Evolutionary conservation across 2,113 vertebrate genomes (phyloP).

Genomic region (Etheostoma cragini): DNA sequence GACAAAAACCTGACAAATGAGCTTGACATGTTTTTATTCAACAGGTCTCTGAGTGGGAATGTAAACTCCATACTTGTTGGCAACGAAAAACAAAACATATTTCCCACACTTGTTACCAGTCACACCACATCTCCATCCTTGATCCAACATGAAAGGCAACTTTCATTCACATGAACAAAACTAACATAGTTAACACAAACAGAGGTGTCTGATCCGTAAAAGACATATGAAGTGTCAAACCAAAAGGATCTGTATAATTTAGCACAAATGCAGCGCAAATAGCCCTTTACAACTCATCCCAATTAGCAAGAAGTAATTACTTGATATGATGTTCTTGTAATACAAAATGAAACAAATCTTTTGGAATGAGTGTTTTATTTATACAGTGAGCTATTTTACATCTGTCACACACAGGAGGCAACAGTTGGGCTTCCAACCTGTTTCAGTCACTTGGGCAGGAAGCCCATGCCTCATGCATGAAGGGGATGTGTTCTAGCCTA

Average conservation of each 20-base stretch:
- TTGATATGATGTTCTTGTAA: background rate
- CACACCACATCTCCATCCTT: background rate
- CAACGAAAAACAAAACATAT: constrained; percentile 20
- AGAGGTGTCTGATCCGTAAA: constrained; percentile 1
- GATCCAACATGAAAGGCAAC: background rate
- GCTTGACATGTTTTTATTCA: constrained; percentile 62
- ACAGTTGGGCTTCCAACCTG: background rate
- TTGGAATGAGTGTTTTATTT: constrained; percentile 15
- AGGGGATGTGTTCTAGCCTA: constrained; percentile 25
- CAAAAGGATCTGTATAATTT: background rate
- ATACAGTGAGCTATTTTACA: constrained; percentile 13
- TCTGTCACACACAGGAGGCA: constrained; percentile 2
- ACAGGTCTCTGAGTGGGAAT: constrained; percentile 21
- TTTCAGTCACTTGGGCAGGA: constrained; percentile 10
- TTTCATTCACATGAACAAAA: constrained; percentile 7
- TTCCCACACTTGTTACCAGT: constrained; percentile 4
- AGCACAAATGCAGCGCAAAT: constrained; percentile 11
- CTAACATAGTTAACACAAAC: constrained; percentile 7
- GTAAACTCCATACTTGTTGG: constrained; percentile 11
- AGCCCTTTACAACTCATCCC: constrained; percentile 41
- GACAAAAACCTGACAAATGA: background rate
- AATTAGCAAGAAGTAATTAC: background rate
- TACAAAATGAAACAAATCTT: constrained; percentile 3
- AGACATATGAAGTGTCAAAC: constrained; percentile 28
- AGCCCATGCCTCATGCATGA: background rate